Conservation (phyloP, 2,113 vertebrate species). For the Syngnathus floridae region DNA sequence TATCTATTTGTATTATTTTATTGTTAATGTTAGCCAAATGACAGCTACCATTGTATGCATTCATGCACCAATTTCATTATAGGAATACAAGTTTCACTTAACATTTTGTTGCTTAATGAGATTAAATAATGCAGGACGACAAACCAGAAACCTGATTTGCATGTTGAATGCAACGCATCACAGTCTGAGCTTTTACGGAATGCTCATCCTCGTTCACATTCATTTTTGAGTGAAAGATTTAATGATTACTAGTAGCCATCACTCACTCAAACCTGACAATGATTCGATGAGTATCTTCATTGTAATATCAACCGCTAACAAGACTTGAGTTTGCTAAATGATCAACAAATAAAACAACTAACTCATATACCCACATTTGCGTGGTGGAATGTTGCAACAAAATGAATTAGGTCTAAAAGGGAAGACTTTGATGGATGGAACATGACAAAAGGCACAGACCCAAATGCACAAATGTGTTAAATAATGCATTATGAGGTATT, state of each 20-base stretch:
- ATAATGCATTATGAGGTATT: slow-evolving; percentile 41
- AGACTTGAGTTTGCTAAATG: slow-evolving; percentile 19
- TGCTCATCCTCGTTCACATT: not conserved
- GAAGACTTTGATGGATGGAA: slow-evolving; percentile 38
- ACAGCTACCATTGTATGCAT: not conserved
- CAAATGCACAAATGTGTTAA: slow-evolving; percentile 39
- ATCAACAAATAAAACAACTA: slow-evolving; percentile 17
- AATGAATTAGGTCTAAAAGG: slow-evolving; percentile 29
- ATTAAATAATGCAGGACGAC: not conserved
- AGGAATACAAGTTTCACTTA: not conserved
- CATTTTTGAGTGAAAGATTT: not conserved
- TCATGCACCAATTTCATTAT: not conserved
- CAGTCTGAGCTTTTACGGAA: slow-evolving; percentile 2
- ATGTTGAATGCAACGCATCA: not conserved
- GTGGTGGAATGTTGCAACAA: slow-evolving; percentile 13
- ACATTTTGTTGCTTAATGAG: not conserved
- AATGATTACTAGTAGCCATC: not conserved
- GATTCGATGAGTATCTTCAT: not conserved
- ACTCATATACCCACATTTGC: not conserved
- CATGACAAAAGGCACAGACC: slow-evolving; percentile 37
- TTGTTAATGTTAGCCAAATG: not conserved
- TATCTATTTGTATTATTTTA: too few species aligned
- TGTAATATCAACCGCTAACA: slow-evolving; percentile 20
- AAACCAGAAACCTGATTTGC: not conserved
- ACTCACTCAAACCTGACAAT: not conserved